Conservation (phyloP, 2,797 vertebrate species). For the Pempheris klunzingeri region DNA sequence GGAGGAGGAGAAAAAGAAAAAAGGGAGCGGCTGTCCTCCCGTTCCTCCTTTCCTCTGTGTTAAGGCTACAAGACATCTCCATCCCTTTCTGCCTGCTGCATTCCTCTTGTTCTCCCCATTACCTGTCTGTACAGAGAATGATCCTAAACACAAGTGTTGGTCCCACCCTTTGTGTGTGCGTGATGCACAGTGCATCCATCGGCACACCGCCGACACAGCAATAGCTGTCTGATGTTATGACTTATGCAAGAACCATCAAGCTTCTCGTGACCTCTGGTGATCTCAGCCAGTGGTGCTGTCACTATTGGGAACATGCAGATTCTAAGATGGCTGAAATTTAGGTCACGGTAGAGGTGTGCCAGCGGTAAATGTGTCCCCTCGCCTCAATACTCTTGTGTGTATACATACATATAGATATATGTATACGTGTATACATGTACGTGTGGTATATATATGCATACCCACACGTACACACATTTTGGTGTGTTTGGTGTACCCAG, state of each 20-base stretch:
- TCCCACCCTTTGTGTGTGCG: too few relatives aligned
- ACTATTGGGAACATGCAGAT: conserved; percentile 36
- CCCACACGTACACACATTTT: conserved; percentile 11
- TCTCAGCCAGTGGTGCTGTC: conserved; percentile 39
- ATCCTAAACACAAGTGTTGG: conserved; percentile 3
- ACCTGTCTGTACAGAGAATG: conserved; percentile 14
- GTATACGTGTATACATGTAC: neutral
- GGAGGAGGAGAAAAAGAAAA: conserved; percentile 33
- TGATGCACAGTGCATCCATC: neutral
- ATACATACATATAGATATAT: too few relatives aligned
- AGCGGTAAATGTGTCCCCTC: conserved; percentile 26
- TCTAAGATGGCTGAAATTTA: conserved; percentile 69
- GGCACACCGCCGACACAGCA: neutral
- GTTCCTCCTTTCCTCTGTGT: neutral
- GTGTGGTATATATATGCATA: neutral
- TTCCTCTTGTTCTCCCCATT: neutral
- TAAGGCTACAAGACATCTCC: conserved; percentile 36
- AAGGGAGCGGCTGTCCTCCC: conserved; percentile 42
- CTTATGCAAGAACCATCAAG: conserved; percentile 31
- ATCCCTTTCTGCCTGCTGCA: conserved; percentile 40
- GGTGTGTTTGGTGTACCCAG: conserved; percentile 27
- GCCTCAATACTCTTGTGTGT: too few relatives aligned
- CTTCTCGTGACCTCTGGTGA: conserved; percentile 56
- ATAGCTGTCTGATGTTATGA: conserved; percentile 27
- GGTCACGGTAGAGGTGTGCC: conserved; percentile 39